A percentile compares a stretch with the other conserved stretches of the same genome.
Conservation (phyloP, 2,113 vertebrate species). For the Nothobranchius kuhntae region DNA sequence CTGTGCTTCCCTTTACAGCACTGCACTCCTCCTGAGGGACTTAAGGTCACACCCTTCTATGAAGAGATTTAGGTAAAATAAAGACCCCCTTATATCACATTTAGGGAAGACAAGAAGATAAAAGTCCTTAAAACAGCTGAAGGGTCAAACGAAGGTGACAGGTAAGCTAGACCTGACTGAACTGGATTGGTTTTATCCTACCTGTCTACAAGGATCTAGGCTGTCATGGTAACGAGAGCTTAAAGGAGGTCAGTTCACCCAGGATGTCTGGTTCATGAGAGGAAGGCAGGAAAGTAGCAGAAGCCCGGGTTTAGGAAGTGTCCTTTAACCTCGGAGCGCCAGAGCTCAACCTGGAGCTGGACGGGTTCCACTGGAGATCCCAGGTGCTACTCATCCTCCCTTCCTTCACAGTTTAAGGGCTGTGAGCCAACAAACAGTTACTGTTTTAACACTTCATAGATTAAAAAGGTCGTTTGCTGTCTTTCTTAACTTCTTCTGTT, state of each 20-base stretch:
- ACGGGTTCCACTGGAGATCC: slow-evolving; percentile 1
- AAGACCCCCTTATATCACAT: slow-evolving; percentile 48
- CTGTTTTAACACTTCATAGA: background rate
- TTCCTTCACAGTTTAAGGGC: slow-evolving; percentile 7
- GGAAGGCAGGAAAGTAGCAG: background rate
- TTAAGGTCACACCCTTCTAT: slow-evolving; percentile 29
- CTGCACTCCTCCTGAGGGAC: background rate
- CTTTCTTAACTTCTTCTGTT: background rate
- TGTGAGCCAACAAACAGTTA: slow-evolving; percentile 25
- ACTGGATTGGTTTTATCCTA: slow-evolving; percentile 4
- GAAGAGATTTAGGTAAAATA: slow-evolving; percentile 28
- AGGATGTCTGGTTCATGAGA: slow-evolving; percentile 8
- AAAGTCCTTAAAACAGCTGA: slow-evolving; percentile 36
- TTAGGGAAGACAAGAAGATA: slow-evolving; percentile 42
- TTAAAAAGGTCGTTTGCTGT: slow-evolving; percentile 1
- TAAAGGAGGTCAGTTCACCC: slow-evolving; percentile 27
- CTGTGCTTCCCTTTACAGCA: slow-evolving; percentile 3
- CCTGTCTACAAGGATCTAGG: slow-evolving; percentile 15
- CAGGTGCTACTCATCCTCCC: background rate
- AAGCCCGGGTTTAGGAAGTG: slow-evolving; percentile 20
- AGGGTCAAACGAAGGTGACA: slow-evolving; percentile 37
- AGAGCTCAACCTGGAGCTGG: slow-evolving; percentile 11
- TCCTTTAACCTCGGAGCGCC: slow-evolving; percentile 25
- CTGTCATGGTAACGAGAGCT: slow-evolving; percentile 25
- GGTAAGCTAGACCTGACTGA: slow-evolving; percentile 21